Evolutionary conservation across 2,888 invertebrate genomes (phyloP).

Genomic region (Microctonus aethiopoides): DNA sequence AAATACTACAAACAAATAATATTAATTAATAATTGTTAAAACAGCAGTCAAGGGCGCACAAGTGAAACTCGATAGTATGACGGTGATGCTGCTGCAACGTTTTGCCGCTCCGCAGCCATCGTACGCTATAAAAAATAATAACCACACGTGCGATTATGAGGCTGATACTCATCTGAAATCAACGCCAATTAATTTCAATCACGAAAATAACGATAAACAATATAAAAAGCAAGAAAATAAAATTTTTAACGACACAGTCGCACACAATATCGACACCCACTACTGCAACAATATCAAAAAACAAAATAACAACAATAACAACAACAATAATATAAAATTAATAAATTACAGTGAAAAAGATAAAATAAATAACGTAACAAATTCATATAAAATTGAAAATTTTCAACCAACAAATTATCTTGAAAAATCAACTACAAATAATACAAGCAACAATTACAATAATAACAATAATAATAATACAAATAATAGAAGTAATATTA

Average conservation of each 20-base stretch:
- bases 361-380: constrained; percentile 43
- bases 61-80: constrained; percentile 62
- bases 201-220: constrained; percentile 26
- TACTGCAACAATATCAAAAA: constrained; percentile 38
- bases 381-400: constrained; percentile 24
- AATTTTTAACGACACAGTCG: constrained; percentile 31
- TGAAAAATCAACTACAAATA: constrained; percentile 15
- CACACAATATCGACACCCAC: constrained; percentile 37
- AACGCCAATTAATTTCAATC: constrained; percentile 21
- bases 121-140: constrained; percentile 61
- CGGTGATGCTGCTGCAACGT: constrained; percentile 68
- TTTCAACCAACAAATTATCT: constrained; percentile 2
- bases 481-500: constrained; percentile 11
- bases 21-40: neutral
- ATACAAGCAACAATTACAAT: constrained; percentile 16
- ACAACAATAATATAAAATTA: constrained; percentile 36
- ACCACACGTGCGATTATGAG: constrained; percentile 18
- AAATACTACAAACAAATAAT: neutral
- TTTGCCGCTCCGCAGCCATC: constrained; percentile 65
- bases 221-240: constrained; percentile 12
- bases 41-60: constrained; percentile 41
- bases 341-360: constrained; percentile 19
- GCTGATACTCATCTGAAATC: neutral
- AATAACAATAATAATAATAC: constrained; percentile 32
- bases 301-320: constrained; percentile 43